Percentiles rank a stretch among this genome's conserved stretches.
These are phyloP conservation scores for Tethea ocularis DNA, from an alignment of 2,888 invertebrate genomes.

Conservation along the genomic window DNA sequence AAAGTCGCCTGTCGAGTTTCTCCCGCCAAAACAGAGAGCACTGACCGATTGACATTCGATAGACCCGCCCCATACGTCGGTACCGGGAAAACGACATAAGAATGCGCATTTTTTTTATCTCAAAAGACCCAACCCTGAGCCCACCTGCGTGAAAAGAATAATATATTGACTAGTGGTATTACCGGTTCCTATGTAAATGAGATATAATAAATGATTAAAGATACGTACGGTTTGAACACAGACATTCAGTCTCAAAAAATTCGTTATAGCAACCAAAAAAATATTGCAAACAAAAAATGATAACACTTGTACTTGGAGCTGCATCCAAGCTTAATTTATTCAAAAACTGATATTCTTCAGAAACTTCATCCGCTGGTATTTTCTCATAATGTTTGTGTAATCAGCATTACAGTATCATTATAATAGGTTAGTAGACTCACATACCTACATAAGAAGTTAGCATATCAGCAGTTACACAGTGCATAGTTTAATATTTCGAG, in stretches of 20 bases:
- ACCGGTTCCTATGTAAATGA: constrained; percentile 7
- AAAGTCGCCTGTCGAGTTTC: constrained; percentile 74
- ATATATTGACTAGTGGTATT: constrained; percentile 1
- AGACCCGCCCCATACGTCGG: constrained; percentile 47
- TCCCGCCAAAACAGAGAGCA: constrained; percentile 80
- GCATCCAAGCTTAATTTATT: too few relatives aligned
- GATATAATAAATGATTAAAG: neutral
- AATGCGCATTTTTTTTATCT: constrained; percentile 28
- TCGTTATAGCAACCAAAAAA: too few relatives aligned
- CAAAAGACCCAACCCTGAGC: constrained; percentile 18
- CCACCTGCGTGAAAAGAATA: constrained; percentile 31
- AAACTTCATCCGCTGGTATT: neutral
- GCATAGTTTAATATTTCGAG: neutral
- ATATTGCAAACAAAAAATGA: too few relatives aligned
- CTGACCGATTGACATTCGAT: constrained; percentile 80
- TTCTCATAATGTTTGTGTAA: neutral
- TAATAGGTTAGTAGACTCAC: neutral
- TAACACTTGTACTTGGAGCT: neutral
- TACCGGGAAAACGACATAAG: constrained; percentile 25
- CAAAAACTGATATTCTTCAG: too few relatives aligned
- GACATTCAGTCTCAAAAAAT: neutral
- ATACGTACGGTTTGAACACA: neutral
- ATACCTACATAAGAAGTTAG: neutral
- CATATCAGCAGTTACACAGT: neutral
- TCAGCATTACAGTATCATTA: neutral